A percentile compares a stretch with the other conserved stretches of the same genome.
These are phyloP conservation scores for Salpingus planirostris DNA, from an alignment of 2,888 invertebrate species.

Conservation along the genomic window DNA sequence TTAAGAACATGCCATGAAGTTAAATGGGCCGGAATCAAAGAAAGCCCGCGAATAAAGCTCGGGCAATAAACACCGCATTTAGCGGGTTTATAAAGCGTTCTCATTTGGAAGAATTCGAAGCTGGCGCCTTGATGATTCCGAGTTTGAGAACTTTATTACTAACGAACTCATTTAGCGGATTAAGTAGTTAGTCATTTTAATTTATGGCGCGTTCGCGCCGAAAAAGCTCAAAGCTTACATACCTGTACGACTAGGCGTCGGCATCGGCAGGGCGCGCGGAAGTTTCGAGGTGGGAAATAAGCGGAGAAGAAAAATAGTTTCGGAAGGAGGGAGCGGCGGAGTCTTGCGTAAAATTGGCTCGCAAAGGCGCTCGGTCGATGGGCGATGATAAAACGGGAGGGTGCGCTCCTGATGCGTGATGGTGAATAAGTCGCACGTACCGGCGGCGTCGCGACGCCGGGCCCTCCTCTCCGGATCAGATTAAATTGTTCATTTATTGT, in stretches of 20 bases:
- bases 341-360: too few species aligned
- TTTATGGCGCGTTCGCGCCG: conserved; percentile 12
- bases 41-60: conserved; percentile 24
- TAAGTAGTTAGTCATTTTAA: conserved; percentile 17
- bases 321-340: too few species aligned
- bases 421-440: too few species aligned
- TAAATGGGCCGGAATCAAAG: conserved; percentile 30
- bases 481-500: conserved; percentile 32
- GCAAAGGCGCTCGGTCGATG: too few species aligned
- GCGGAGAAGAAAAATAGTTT: too few species aligned
- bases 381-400: too few species aligned
- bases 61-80: conserved; percentile 27
- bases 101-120: conserved; percentile 26
- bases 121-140: conserved; percentile 26
- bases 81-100: conserved; percentile 24
- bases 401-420: too few species aligned
- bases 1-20: conserved; percentile 29
- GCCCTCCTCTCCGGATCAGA: conserved; percentile 10
- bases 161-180: conserved; percentile 27
- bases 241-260: too few species aligned
- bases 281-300: too few species aligned
- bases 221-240: too few species aligned
- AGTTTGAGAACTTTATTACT: conserved; percentile 28
- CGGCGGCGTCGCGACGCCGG: too few species aligned
- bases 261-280: too few species aligned